Evolutionary conservation across 2,888 invertebrate species (phyloP).

Genomic region (Leptinotarsa rubiginosa): DNA sequence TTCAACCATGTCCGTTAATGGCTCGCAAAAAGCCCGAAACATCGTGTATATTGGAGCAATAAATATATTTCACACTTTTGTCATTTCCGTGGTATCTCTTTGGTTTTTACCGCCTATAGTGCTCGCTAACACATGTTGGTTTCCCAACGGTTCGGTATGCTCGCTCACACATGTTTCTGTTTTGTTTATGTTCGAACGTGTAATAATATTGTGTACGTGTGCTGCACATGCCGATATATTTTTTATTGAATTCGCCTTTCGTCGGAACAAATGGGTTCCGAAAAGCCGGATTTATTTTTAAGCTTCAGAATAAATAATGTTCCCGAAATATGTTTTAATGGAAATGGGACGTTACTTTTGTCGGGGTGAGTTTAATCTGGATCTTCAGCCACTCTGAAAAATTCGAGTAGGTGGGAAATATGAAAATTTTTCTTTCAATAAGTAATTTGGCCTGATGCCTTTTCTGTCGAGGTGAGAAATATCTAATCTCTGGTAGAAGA

Average conservation of each 20-base stretch:
- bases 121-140: constrained; percentile 45
- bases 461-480: too few species aligned
- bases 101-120: constrained; percentile 43
- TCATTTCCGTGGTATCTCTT: constrained; percentile 45
- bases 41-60: constrained; percentile 34
- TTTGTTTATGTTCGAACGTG: constrained; percentile 52
- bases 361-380: not conserved
- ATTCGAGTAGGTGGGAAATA: not conserved
- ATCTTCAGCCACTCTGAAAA: constrained; percentile 7
- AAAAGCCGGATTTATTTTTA: constrained; percentile 29
- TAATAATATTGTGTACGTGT: constrained; percentile 49
- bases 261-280: constrained; percentile 35
- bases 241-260: constrained; percentile 38
- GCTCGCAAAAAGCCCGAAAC: constrained; percentile 22
- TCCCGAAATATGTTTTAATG: constrained; percentile 12
- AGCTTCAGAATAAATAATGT: constrained; percentile 5
- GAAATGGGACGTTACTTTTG: not conserved
- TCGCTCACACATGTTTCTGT: constrained; percentile 48
- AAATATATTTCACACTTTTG: constrained; percentile 45
- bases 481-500: too few species aligned
- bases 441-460: not conserved
- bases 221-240: constrained; percentile 46
- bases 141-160: constrained; percentile 42
- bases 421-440: not conserved
- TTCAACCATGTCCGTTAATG: constrained; percentile 20